Evolutionary conservation across 1,140 invertebrate genomes (phyloP).

Genomic region (Bombus superbus): DNA sequence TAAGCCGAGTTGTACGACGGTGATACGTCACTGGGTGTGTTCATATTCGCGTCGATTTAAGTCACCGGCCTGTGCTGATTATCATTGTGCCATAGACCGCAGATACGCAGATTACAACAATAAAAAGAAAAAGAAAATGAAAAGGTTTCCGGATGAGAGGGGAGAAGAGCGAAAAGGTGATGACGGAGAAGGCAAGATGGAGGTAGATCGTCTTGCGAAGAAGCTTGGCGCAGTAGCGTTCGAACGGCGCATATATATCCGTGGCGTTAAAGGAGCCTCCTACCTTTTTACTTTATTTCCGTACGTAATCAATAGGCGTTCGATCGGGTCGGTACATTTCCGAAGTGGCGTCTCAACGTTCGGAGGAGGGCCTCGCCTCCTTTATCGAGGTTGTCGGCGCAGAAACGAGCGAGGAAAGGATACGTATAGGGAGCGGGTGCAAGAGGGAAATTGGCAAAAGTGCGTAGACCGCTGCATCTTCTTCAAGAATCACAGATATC

Average conservation of each 20-base stretch:
- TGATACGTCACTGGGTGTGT: too few relatives aligned
- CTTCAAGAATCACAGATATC: constrained; percentile 31
- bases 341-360: constrained; percentile 40
- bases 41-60: too few relatives aligned
- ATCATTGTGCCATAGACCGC: too few relatives aligned
- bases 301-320: constrained; percentile 65
- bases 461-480: constrained; percentile 28
- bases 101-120: too few relatives aligned
- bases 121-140: too few relatives aligned
- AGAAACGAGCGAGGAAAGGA: constrained; percentile 2
- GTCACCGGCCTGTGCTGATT: too few relatives aligned
- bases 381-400: constrained; percentile 14
- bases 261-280: constrained; percentile 37
- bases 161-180: background rate
- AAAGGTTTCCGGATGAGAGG: too few relatives aligned
- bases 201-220: too few relatives aligned
- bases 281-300: constrained; percentile 63
- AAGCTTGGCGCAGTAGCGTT: too few relatives aligned
- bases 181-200: background rate
- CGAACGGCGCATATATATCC: background rate
- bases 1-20: too few relatives aligned
- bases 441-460: constrained; percentile 1
- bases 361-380: constrained; percentile 11
- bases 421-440: background rate
- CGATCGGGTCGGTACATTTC: constrained; percentile 63